A percentile compares a stretch with the other conserved stretches of the same genome.
Evolutionary conservation across 2,797 vertebrate species (phyloP).

Genomic region (Enteromius anoplus): DNA sequence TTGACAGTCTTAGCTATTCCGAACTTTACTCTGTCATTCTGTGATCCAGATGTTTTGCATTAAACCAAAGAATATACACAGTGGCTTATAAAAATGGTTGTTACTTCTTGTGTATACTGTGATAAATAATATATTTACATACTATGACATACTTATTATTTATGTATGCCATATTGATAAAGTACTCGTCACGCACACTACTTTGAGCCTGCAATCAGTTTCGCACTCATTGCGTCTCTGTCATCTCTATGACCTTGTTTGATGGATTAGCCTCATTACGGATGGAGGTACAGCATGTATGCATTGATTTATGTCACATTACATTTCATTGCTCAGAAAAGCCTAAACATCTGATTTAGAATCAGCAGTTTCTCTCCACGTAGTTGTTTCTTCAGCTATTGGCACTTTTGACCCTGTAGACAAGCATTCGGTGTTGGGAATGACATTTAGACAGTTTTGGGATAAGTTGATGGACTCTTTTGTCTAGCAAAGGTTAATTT

Average conservation of each 20-base stretch:
- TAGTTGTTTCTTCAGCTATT: not conserved
- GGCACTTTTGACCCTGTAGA: not conserved
- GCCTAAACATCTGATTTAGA: slow-evolving; percentile 16
- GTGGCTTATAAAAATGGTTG: not conserved
- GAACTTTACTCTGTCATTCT: not conserved
- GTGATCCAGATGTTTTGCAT: not conserved
- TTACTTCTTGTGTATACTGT: not conserved
- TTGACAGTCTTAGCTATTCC: not conserved
- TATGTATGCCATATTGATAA: slow-evolving; percentile 30
- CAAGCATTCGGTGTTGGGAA: not conserved
- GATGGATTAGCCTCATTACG: slow-evolving; percentile 39
- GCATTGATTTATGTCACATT: slow-evolving; percentile 44
- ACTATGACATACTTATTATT: not conserved
- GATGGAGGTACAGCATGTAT: slow-evolving; percentile 5
- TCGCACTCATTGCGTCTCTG: not conserved
- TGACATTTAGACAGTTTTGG: not conserved
- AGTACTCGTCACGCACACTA: not conserved
- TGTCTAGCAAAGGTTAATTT: not conserved
- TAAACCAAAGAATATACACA: not conserved
- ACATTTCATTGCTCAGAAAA: not conserved
- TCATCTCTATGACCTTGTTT: slow-evolving; percentile 28
- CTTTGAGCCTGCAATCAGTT: slow-evolving; percentile 6
- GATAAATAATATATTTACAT: not conserved
- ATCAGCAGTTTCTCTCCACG: not conserved
- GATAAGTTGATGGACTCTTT: not conserved